Evolutionary conservation across 2,113 vertebrate species (phyloP).

Genomic region (Xyrauchen texanus): DNA sequence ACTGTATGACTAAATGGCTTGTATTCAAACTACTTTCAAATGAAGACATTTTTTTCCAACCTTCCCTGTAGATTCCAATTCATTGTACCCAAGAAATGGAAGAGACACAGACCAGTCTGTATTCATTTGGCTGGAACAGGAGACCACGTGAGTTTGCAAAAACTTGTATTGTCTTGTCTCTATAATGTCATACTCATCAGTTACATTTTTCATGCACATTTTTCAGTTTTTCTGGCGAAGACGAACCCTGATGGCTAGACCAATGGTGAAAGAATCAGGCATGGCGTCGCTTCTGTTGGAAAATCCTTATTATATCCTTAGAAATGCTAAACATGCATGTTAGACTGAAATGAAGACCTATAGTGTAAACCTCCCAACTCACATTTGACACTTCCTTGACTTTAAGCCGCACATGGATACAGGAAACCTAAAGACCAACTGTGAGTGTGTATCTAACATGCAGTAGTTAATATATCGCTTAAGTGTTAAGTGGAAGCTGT

Average conservation of each 20-base stretch:
- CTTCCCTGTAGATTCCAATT: constrained; percentile 86
- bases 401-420: constrained; percentile 83
- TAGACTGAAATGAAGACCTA: background rate
- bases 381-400: constrained; percentile 78
- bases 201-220: background rate
- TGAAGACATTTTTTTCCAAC: background rate
- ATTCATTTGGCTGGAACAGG: constrained; percentile 96
- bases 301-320: constrained; percentile 99
- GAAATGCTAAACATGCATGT: background rate
- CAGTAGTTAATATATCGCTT: too few species aligned
- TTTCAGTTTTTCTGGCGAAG: constrained; percentile 92
- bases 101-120: constrained; percentile 87
- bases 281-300: constrained; percentile 95
- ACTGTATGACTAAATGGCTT: background rate
- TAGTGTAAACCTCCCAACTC: background rate
- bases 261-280: constrained; percentile 94
- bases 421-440: constrained; percentile 96
- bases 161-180: background rate
- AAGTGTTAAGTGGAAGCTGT: too few species aligned
- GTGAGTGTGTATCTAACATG: constrained; percentile 77
- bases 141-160: constrained; percentile 86
- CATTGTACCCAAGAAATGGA: constrained; percentile 91
- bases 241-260: constrained; percentile 91
- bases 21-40: constrained; percentile 2
- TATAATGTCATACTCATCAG: background rate